These are phyloP conservation scores for Cavia porcellus DNA, from an alignment of 2,113 vertebrate genomes.

Conservation along the genomic window DNA sequence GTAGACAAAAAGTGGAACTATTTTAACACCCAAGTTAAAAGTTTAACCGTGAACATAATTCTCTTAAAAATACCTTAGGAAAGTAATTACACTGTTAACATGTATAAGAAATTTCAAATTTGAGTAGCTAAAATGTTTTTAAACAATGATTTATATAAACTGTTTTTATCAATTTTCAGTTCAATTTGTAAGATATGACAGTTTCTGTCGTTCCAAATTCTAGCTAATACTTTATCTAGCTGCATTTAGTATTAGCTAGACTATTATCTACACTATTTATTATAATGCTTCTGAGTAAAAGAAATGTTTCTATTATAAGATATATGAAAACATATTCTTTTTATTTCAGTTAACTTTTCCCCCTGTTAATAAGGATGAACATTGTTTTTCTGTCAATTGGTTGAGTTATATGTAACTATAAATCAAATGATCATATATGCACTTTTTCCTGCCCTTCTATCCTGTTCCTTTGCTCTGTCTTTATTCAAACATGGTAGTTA, in stretches of 20 bases:
- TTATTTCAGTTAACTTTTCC: background rate
- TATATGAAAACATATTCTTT: background rate
- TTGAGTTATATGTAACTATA: background rate
- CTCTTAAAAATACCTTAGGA: background rate
- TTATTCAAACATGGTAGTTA: background rate
- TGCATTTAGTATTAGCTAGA: too few relatives aligned
- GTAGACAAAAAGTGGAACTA: background rate
- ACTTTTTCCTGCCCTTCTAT: background rate
- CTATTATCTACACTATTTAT: background rate
- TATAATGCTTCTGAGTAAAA: background rate
- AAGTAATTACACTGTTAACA: accelerated
- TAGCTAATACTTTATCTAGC: background rate
- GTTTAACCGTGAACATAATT: background rate
- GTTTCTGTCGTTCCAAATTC: background rate
- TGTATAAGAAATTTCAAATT: background rate
- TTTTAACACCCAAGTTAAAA: background rate
- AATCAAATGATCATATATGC: background rate
- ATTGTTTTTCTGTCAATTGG: background rate
- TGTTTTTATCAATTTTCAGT: background rate
- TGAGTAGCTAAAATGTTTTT: background rate
- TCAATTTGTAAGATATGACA: background rate
- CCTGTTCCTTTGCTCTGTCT: background rate
- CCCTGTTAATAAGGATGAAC: background rate
- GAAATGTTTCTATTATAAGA: background rate
- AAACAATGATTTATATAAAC: background rate